phyloP scores from a whole-genome alignment of 2,113 vertebrate genomes.

The Struthidea cinerea region DNA sequence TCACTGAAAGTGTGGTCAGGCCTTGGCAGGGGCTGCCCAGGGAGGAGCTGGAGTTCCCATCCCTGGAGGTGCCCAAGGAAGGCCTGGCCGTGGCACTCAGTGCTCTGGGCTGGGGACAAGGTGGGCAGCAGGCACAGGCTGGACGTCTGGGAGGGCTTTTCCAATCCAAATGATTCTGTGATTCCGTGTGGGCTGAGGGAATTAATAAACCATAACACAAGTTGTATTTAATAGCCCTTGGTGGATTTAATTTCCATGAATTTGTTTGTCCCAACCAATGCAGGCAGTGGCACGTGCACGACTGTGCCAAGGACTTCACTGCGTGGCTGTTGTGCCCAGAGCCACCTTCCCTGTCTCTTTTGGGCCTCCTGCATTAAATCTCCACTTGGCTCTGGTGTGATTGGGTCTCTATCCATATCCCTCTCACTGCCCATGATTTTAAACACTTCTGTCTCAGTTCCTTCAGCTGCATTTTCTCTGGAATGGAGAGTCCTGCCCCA shows the following conservation, averaged over 20 bases:
- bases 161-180: background rate
- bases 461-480: background rate
- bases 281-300: background rate
- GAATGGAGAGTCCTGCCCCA: background rate
- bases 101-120: background rate
- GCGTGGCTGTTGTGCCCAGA: background rate
- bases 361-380: background rate
- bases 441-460: background rate
- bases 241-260: background rate
- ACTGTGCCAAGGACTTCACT: background rate
- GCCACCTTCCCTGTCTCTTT: background rate
- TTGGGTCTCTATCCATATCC: background rate
- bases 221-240: background rate
- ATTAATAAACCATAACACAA: background rate
- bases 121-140: fast-evolving
- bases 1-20: background rate
- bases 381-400: background rate
- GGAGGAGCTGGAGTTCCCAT: background rate
- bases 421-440: background rate
- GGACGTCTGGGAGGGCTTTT: background rate
- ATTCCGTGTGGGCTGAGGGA: background rate
- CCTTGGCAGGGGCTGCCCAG: background rate
- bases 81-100: background rate
- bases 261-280: background rate
- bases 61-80: background rate